A percentile compares a stretch with the other conserved stretches of the same genome.
These are phyloP conservation scores for Bos indicus DNA, from an alignment of 2,113 vertebrate genomes.

Conservation along the genomic window DNA sequence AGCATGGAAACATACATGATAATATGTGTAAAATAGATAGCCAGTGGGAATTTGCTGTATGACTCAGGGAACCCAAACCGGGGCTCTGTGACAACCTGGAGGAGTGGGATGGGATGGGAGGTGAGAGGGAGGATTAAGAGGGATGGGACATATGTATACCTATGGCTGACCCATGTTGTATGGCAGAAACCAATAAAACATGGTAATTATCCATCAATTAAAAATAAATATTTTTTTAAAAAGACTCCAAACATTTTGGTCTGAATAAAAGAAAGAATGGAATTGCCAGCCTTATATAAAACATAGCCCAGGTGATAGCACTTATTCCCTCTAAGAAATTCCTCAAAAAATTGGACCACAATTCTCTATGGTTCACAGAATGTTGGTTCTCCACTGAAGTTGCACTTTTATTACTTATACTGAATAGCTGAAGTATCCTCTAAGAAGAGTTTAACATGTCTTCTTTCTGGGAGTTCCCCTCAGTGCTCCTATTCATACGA, in stretches of 20 bases:
- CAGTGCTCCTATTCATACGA: too few relatives aligned
- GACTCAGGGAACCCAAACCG: neutral
- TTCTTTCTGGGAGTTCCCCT: neutral
- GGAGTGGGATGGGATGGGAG: neutral
- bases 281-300: neutral
- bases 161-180: neutral
- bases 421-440: neutral
- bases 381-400: neutral
- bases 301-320: neutral
- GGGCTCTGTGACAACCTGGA: neutral
- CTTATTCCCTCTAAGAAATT: neutral
- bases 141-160: neutral
- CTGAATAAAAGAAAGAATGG: neutral
- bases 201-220: neutral
- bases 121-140: neutral
- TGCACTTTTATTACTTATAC: neutral
- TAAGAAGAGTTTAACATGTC: neutral
- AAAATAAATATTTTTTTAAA: neutral
- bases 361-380: neutral
- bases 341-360: neutral
- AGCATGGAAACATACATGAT: neutral
- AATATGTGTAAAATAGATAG: neutral
- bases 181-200: neutral
- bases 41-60: neutral
- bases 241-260: neutral